Conservation (phyloP, 2,797 vertebrate species). For the Caiman crocodilus region DNA sequence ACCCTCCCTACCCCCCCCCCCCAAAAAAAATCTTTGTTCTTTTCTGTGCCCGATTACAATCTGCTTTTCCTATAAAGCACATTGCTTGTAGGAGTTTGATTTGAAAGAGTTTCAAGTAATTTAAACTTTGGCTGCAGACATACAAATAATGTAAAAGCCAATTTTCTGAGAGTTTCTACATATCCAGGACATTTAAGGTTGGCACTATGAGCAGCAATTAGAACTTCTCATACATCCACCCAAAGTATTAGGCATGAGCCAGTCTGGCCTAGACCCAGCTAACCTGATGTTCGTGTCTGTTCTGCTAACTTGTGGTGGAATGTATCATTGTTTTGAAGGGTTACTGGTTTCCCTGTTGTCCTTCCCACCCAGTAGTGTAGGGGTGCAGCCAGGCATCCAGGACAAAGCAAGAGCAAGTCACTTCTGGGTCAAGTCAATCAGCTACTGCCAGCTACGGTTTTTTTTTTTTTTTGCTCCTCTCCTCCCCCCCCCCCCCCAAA, state of each 20-base stretch:
- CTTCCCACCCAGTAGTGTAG: background rate
- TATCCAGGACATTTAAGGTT: slow-evolving; percentile 40
- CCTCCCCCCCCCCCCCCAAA: too few species aligned
- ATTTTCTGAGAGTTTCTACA: slow-evolving; percentile 52
- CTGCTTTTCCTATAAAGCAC: slow-evolving; percentile 69
- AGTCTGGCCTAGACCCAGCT: background rate
- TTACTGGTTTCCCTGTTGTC: background rate
- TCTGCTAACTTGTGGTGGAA: background rate
- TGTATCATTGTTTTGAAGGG: background rate
- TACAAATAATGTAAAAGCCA: slow-evolving; percentile 55
- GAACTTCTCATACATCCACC: slow-evolving; percentile 25
- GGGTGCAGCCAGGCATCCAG: too few species aligned
- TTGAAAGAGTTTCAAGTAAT: slow-evolving; percentile 74
- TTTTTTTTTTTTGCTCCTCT: too few species aligned
- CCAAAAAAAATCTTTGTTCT: background rate
- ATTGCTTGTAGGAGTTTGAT: slow-evolving; percentile 76
- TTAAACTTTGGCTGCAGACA: slow-evolving; percentile 70
- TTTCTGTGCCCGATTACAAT: slow-evolving; percentile 64
- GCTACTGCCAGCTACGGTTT: too few species aligned
- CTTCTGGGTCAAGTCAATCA: too few species aligned
- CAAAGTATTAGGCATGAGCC: background rate
- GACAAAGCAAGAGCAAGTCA: too few species aligned
- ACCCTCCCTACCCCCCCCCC: slow-evolving; percentile 74
- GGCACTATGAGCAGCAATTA: background rate
- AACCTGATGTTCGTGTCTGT: background rate